These are phyloP conservation scores for Xiphias gladius DNA, from an alignment of 2,113 vertebrate genomes.

Conservation along the genomic window DNA sequence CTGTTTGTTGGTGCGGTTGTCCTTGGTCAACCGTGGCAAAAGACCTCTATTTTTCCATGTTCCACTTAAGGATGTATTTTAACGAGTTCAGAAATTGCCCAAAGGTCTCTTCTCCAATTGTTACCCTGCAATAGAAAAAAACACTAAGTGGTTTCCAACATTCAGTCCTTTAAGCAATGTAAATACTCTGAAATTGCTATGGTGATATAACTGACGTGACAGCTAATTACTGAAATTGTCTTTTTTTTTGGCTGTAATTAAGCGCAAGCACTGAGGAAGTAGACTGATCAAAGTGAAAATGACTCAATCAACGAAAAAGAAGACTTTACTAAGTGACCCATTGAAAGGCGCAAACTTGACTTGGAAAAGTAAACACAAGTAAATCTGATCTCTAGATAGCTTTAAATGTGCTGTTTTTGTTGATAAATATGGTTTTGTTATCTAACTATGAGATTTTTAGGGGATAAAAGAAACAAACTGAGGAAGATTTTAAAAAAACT, in stretches of 20 bases:
- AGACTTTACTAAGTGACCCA: not conserved
- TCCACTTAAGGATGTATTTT: slow-evolving; percentile 38
- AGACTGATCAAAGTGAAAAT: not conserved
- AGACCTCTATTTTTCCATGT: slow-evolving; percentile 29
- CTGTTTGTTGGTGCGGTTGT: slow-evolving; percentile 12
- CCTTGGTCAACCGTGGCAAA: slow-evolving; percentile 11
- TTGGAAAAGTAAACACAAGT: not conserved
- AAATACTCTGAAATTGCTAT: slow-evolving; percentile 4
- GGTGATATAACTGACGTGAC: slow-evolving; percentile 11
- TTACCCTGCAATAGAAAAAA: slow-evolving; percentile 8
- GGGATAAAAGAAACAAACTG: not conserved
- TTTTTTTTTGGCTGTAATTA: not conserved
- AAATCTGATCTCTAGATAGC: not conserved
- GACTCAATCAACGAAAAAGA: not conserved
- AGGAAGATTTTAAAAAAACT: no score
- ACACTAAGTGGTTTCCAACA: slow-evolving; percentile 28
- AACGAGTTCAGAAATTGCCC: slow-evolving; percentile 32
- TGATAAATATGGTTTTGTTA: not conserved
- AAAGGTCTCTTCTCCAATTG: slow-evolving; percentile 15
- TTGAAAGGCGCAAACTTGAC: not conserved
- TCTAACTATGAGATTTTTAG: not conserved
- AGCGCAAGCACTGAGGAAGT: not conserved
- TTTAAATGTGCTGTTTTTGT: not conserved
- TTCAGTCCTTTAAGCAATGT: slow-evolving; percentile 12
- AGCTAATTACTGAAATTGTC: not conserved